phyloP scores from a whole-genome alignment of 2,888 invertebrate genomes.

The Idaea straminata region DNA sequence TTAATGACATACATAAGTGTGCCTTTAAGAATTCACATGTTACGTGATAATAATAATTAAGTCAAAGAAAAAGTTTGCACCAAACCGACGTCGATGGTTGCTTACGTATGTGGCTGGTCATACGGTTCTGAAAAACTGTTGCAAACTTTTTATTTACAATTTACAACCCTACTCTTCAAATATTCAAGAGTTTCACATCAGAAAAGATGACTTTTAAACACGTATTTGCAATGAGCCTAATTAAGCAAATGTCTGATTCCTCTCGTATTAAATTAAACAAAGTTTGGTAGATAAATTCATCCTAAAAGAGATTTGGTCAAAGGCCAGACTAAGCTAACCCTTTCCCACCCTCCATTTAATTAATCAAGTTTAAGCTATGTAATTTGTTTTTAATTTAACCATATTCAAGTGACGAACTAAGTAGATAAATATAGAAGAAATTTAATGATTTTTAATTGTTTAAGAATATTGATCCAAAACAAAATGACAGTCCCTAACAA shows the following conservation, averaged over 20 bases:
- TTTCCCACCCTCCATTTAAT: slow-evolving; percentile 31
- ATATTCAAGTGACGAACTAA: no score
- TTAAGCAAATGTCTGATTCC: background rate
- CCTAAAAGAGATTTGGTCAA: slow-evolving; percentile 3
- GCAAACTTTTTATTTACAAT: background rate
- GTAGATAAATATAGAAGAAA: no score
- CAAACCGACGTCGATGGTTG: no score
- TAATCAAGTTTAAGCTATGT: slow-evolving; percentile 27
- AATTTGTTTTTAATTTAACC: slow-evolving; percentile 22
- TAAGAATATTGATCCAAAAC: no score
- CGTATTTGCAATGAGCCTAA: background rate
- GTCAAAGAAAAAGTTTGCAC: no score
- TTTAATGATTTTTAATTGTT: no score
- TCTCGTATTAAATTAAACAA: background rate
- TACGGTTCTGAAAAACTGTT: no score
- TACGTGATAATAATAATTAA: no score
- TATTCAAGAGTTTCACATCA: background rate
- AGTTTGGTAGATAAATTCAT: background rate
- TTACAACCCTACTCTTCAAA: background rate
- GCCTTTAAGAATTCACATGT: no score
- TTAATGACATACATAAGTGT: no score
- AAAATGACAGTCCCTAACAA: no score
- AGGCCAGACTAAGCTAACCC: slow-evolving; percentile 23
- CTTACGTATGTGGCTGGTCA: no score
- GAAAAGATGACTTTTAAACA: background rate